Conservation (phyloP, 2,113 vertebrate species). For the Sphaerodactylus townsendi region DNA sequence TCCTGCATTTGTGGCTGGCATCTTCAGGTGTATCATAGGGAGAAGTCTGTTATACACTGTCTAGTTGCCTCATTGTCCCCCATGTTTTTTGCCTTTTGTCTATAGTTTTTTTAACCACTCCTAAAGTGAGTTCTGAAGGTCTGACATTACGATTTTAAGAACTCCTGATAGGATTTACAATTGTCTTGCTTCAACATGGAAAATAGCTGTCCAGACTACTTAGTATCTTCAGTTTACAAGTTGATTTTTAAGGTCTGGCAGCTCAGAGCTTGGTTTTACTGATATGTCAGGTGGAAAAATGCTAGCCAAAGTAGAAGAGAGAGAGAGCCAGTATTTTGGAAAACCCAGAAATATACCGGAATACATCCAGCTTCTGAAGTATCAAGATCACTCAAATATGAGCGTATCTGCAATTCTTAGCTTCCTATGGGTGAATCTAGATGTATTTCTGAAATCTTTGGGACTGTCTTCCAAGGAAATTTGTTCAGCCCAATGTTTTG, state of each 20-base stretch:
- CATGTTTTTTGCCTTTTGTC: background rate
- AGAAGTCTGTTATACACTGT: no score
- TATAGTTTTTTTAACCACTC: background rate
- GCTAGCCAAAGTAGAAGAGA: background rate
- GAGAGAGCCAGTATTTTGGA: background rate
- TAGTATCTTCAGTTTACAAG: background rate
- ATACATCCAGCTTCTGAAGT: background rate
- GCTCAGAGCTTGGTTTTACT: background rate
- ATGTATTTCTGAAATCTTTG: background rate
- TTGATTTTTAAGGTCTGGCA: background rate
- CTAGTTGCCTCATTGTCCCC: background rate
- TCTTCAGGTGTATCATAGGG: no score
- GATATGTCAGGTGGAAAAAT: background rate
- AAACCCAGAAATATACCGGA: background rate
- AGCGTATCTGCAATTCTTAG: background rate
- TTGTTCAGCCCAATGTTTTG: background rate
- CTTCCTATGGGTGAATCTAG: background rate
- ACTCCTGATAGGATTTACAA: background rate
- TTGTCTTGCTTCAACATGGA: background rate
- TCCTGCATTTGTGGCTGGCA: no score
- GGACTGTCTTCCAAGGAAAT: background rate
- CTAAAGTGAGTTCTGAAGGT: background rate
- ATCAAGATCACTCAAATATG: background rate
- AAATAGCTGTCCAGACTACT: background rate
- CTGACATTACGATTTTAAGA: background rate